Evolutionary conservation across 2,888 invertebrate species (phyloP).

Genomic region (Cyrtodaria siliqua): DNA sequence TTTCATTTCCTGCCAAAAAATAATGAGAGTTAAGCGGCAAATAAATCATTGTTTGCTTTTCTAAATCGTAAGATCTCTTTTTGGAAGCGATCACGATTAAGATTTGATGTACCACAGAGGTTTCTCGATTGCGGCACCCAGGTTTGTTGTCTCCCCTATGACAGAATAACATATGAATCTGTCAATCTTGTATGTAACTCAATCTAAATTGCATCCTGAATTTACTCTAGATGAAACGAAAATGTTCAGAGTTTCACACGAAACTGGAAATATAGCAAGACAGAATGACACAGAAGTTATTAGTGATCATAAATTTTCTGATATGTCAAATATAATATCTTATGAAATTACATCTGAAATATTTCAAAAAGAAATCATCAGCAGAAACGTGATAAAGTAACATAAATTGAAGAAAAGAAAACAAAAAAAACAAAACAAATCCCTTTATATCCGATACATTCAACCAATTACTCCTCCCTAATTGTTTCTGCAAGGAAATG

Average conservation of each 20-base stretch:
- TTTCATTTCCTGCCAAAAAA: too few species aligned
- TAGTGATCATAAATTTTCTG: background rate
- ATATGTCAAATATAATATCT: background rate
- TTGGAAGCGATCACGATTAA: too few species aligned
- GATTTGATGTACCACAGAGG: constrained; percentile 5
- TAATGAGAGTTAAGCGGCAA: too few species aligned
- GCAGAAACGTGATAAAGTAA: background rate
- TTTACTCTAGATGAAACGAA: constrained; percentile 10
- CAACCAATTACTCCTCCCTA: constrained; percentile 12
- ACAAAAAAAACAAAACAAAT: background rate
- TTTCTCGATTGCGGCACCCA: background rate
- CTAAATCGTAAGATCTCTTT: too few species aligned
- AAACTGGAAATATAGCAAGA: constrained; percentile 4
- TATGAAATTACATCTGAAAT: too few species aligned
- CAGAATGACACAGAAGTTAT: constrained; percentile 2
- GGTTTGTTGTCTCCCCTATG: constrained; percentile 8
- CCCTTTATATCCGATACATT: constrained; percentile 2
- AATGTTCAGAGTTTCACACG: background rate
- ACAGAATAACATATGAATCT: constrained; percentile 3
- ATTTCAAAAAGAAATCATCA: too few species aligned
- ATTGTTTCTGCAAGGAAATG: constrained; percentile 25
- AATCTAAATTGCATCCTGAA: constrained; percentile 15
- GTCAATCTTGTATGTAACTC: constrained; percentile 24
- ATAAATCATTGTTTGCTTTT: too few species aligned
- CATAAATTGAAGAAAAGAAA: background rate